These are phyloP conservation scores for Ophthalmotilapia sp. DNA, from an alignment of 2,113 vertebrate genomes.

Conservation along the genomic window DNA sequence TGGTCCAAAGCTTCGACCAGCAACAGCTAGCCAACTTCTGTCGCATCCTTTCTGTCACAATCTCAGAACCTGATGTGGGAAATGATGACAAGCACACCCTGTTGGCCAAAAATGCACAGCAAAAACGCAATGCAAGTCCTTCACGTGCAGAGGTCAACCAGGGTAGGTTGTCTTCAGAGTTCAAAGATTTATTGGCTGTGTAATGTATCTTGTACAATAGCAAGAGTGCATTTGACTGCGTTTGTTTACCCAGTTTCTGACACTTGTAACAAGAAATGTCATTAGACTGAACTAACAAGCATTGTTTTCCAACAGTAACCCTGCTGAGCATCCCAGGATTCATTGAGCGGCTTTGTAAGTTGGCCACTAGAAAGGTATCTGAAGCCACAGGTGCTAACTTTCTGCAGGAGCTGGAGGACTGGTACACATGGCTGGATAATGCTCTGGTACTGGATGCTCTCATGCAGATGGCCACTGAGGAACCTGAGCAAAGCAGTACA, in stretches of 20 bases:
- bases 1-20: conserved; percentile 97
- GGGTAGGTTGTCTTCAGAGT: conserved; percentile 65
- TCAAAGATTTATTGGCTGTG: not conserved
- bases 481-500: conserved; percentile 91
- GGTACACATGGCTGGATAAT: conserved; percentile 98
- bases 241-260: not conserved
- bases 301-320: conserved; percentile 71
- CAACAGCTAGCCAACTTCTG: conserved; percentile 99
- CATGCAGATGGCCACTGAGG: conserved; percentile 94
- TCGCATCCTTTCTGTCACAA: conserved; percentile 94
- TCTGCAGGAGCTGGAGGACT: conserved; percentile 94
- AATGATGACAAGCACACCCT: conserved; percentile 97
- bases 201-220: not conserved
- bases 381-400: conserved; percentile 89
- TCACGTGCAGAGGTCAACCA: conserved; percentile 95
- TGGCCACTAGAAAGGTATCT: conserved; percentile 93
- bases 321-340: conserved; percentile 95
- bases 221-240: not conserved
- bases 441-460: conserved; percentile 92
- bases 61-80: conserved; percentile 93
- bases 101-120: conserved; percentile 93
- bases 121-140: conserved; percentile 85
- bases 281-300: not conserved
- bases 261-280: not conserved
- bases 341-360: conserved; percentile 90